Evolutionary conservation across 2,113 vertebrate species (phyloP), one percentile per base, ranked within the genome.

Genomic region (Gambusia holbrooki): DNA sequence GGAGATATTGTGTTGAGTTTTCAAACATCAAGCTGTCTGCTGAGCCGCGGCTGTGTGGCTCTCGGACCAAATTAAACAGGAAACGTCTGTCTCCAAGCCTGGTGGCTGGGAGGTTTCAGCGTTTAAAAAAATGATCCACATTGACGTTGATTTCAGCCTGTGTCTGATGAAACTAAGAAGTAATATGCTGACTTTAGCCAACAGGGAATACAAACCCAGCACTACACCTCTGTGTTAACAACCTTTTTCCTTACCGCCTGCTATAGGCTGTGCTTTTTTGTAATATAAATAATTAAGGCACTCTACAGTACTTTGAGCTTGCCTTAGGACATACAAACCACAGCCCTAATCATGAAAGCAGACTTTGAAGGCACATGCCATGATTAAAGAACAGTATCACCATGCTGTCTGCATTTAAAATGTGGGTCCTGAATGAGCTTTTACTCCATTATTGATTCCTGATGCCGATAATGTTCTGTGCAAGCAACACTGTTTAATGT

Each of bases 1-100:
- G 48, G 42, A 83, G 84, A 87, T 80, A 71, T 79, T 82, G 78
- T 71, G 85, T 76, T 37, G 82, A 76, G 77, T 83, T 80, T 58
- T 84, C 79, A 81, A 78, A 90, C 79, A 85, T 88, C 82, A 80
- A 88, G 85, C 84, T 71, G 89, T 82, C 82, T 85, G 74, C 61
- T 82, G 83, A 78, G 84, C 84, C 72, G 69, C 29, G 60, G 66
- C 62, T 62, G 48, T 40, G 62, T 62, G 69, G 74, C 71, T 63
- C 71, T 83, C 84, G 22, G 83, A 83, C 79, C 76, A 85, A 82
- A 80, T 89, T 85, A 74, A 83, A 87, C 40, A 81, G 87, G 81
- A 89, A 87, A 84, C 5, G 29, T 76, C 67, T 79, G 58, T 74
- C 82, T 72, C 27, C 2, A n/a, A 71, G 64, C 61, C 64, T 71